Evolutionary conservation across 2,113 vertebrate genomes (phyloP).

Genomic region (Tachysurus fulvidraco): DNA sequence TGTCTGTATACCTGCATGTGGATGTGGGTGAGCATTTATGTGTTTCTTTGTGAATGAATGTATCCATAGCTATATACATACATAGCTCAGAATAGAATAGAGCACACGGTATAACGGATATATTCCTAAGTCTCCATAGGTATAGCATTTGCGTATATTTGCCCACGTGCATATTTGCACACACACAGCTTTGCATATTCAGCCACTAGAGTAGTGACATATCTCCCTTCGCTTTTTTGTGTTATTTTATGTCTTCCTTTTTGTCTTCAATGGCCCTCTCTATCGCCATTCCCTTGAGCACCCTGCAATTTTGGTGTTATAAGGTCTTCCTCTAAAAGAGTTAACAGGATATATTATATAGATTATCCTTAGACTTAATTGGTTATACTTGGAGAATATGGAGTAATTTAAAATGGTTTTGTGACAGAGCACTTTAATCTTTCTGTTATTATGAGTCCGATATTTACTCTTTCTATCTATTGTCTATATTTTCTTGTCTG

Average conservation of each 20-base stretch:
- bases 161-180: not conserved
- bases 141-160: not conserved
- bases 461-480: not conserved
- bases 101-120: constrained; percentile 51
- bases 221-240: not conserved
- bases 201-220: not conserved
- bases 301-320: constrained; percentile 6
- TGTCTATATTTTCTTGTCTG: constrained; percentile 38
- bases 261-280: not conserved
- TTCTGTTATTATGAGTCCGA: not conserved
- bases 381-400: not conserved
- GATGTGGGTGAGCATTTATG: not conserved
- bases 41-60: constrained; percentile 15
- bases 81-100: constrained; percentile 59
- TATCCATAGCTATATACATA: constrained; percentile 28
- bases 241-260: not conserved
- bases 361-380: not conserved
- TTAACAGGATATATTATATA: not conserved
- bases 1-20: constrained; percentile 6
- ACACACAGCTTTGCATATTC: constrained; percentile 23
- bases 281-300: not conserved
- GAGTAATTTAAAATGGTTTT: constrained; percentile 7
- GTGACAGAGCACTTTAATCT: not conserved
- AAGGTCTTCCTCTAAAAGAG: not conserved
- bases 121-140: not conserved